Evolutionary conservation across 2,113 vertebrate genomes (phyloP).

Genomic region (Odocoileus virginianus): DNA sequence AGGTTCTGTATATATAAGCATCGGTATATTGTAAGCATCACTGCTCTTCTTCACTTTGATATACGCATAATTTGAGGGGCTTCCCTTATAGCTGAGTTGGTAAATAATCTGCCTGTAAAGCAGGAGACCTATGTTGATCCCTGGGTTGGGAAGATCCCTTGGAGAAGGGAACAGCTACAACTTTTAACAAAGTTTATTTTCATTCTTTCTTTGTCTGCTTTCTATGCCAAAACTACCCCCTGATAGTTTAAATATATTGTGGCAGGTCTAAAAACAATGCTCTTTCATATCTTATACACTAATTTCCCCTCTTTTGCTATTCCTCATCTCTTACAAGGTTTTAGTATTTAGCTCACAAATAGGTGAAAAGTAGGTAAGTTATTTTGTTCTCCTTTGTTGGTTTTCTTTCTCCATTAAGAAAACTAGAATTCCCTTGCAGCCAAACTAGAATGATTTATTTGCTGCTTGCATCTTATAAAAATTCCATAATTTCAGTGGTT

Average conservation of each 20-base stretch:
- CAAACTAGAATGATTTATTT: background rate
- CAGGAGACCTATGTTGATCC: background rate
- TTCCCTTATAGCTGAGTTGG: background rate
- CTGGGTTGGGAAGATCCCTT: background rate
- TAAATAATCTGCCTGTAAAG: background rate
- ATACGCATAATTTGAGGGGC: background rate
- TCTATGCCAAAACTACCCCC: background rate
- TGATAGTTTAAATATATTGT: background rate
- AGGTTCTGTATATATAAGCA: background rate
- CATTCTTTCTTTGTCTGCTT: background rate
- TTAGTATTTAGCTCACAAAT: background rate
- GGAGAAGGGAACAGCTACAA: background rate
- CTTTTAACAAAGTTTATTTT: background rate
- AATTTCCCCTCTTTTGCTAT: background rate
- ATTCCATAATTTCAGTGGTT: background rate
- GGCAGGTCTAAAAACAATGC: background rate
- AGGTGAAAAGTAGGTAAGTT: constrained; percentile 10
- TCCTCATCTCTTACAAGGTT: background rate
- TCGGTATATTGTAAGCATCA: background rate
- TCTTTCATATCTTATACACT: background rate
- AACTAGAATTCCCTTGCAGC: background rate
- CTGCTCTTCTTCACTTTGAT: background rate
- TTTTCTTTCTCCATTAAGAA: background rate
- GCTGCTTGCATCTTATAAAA: background rate
- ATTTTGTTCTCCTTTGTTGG: background rate